phyloP scores from a whole-genome alignment of 2,113 vertebrate genomes.

The Serinus canaria region DNA sequence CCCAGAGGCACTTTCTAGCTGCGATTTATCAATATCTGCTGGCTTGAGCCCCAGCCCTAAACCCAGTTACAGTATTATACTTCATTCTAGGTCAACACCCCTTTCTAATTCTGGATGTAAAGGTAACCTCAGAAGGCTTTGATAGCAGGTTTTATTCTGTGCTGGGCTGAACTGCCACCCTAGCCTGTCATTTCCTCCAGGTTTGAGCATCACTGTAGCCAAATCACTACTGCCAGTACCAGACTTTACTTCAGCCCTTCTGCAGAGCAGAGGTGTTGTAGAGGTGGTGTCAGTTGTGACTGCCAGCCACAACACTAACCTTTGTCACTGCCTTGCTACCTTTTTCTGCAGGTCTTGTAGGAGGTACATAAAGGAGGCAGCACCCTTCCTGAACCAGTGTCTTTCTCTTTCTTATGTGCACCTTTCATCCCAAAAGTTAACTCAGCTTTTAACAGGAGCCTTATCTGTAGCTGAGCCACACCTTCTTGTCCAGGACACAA shows the following conservation, averaged over 20 bases:
- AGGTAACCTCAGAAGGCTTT: neutral
- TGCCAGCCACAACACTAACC: neutral
- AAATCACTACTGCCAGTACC: rapidly evolving
- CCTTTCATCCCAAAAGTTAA: neutral
- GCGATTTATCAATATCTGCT: neutral
- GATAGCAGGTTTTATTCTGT: neutral
- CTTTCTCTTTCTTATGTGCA: neutral
- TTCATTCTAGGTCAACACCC: neutral
- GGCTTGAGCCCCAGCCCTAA: neutral
- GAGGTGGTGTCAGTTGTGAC: neutral
- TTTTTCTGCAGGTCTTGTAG: neutral
- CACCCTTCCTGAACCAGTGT: neutral
- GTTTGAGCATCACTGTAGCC: rapidly evolving
- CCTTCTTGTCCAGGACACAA: neutral
- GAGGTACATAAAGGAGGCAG: neutral
- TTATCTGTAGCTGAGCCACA: neutral
- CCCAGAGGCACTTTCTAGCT: neutral
- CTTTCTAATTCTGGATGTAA: neutral
- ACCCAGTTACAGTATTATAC: neutral
- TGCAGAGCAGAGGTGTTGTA: neutral
- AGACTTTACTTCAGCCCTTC: neutral
- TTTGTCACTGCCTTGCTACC: neutral
- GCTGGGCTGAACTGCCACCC: neutral
- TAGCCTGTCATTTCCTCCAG: neutral
- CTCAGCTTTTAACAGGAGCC: neutral